Percentiles rank a stretch among this genome's conserved stretches.
Evolutionary conservation across 2,797 vertebrate genomes (phyloP).

Genomic region (Menidia menidia): DNA sequence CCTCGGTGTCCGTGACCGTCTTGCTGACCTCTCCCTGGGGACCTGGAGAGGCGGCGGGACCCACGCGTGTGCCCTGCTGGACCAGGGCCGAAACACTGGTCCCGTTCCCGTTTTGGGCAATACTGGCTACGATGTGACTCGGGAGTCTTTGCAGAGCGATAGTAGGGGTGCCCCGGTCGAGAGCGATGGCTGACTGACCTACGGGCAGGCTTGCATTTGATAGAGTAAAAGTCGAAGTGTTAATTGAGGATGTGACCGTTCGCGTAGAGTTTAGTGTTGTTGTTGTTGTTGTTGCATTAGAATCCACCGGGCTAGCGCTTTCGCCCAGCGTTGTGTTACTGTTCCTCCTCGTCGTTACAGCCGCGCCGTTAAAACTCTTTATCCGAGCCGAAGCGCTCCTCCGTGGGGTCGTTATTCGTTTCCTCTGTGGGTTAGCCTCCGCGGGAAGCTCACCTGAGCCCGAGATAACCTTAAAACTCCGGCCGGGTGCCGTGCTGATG

Average conservation of each 20-base stretch:
- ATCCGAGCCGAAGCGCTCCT: slow-evolving; percentile 74
- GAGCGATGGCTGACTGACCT: slow-evolving; percentile 74
- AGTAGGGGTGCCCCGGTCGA: slow-evolving; percentile 82
- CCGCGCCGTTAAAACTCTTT: slow-evolving; percentile 84
- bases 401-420: slow-evolving; percentile 72
- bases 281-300: slow-evolving; percentile 21
- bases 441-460: slow-evolving; percentile 62
- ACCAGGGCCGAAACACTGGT: slow-evolving; percentile 79
- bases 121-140: slow-evolving; percentile 83
- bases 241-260: slow-evolving; percentile 66
- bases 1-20: slow-evolving; percentile 55
- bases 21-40: slow-evolving; percentile 72
- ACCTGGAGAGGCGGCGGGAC: slow-evolving; percentile 55
- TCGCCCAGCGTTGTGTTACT: slow-evolving; percentile 57
- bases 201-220: slow-evolving; percentile 71
- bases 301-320: slow-evolving; percentile 40
- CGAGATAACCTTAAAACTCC: slow-evolving; percentile 54
- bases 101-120: slow-evolving; percentile 85
- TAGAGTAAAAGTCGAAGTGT: slow-evolving; percentile 76
- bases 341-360: slow-evolving; percentile 71
- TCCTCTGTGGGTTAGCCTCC: slow-evolving; percentile 71
- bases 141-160: slow-evolving; percentile 85
- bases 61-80: slow-evolving; percentile 70
- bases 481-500: slow-evolving; percentile 69
- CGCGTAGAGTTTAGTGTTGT: slow-evolving; percentile 54